Base-by-base conservation (phyloP, 64 coral and sea anemone species). In the Pocillopora verrucosa region DNA sequence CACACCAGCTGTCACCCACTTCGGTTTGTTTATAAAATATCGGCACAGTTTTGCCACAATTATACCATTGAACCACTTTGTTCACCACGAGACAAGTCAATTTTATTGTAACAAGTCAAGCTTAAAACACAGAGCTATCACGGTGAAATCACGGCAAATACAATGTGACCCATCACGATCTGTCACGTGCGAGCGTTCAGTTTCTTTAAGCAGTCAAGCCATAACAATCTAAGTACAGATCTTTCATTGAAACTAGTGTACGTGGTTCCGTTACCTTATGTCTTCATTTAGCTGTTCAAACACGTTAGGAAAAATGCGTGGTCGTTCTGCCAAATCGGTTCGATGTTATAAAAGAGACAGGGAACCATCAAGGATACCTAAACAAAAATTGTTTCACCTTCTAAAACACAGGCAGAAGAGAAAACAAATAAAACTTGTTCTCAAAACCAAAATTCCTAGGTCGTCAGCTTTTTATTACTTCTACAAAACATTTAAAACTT, bases 301-400 rank as follows among this genome's bases (percentile, higher is more conserved):
- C 30, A 30, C 30, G 30, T 30, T 30, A 30, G 30, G 11, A 25
- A 73, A 72, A 56, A 88, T 88, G 72, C 86, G 36, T 58, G 38
- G 72, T 76, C 86, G 67, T 88, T 59, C 72, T 76, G 36, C 45
- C 58, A 89, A 89, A 68, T 64, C 35, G 34, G 58, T 78, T 89
- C 60, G 58, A 78, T 45, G 87, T 76, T 36, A 77, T 72, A 89
- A 74, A 73, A 74, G 69, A 87, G 84, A 80, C 75, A 26, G 76
- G 41, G 88, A 89, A 79, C 88, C 88, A 25, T 80, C 88, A 60
- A 90, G 88, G 59, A 90, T 90, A 80, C 88, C 88, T 81, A 83
- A 90, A 60, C 65, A 82, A 20, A 90, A 90, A 73, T 90, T 75
- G 69, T 90, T 82, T 82, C 78, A 62, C 13, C 25, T 82, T 82